Conservation (phyloP, 1,140 invertebrate species). For the Nymphalis io region DNA sequence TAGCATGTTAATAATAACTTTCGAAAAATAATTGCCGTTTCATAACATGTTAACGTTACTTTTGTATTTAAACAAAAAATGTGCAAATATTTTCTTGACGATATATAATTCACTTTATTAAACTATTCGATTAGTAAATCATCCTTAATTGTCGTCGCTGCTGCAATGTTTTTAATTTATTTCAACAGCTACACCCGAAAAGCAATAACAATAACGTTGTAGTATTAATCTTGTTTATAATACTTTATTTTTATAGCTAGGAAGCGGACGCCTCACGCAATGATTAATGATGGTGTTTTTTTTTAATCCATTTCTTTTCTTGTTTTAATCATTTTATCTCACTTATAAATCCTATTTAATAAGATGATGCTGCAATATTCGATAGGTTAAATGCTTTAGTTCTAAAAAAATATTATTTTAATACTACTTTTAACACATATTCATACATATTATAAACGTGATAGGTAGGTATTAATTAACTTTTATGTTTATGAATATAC, state of each 20-base stretch:
- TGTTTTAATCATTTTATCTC: slow-evolving; percentile 38
- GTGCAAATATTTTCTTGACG: neutral
- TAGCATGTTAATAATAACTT: too few species aligned
- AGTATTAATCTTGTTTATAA: slow-evolving; percentile 44
- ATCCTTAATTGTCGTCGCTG: neutral
- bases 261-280: slow-evolving; percentile 49
- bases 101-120: neutral
- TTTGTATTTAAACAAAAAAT: neutral
- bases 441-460: too few species aligned
- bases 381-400: slow-evolving; percentile 15
- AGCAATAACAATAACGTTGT: slow-evolving; percentile 29
- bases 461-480: too few species aligned
- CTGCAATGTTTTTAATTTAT: neutral
- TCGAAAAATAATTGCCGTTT: too few species aligned
- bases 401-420: too few species aligned
- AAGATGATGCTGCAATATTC: slow-evolving; percentile 55
- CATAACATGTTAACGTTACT: too few species aligned
- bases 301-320: slow-evolving; percentile 53
- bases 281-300: slow-evolving; percentile 58
- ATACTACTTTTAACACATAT: too few species aligned
- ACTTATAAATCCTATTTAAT: slow-evolving; percentile 41
- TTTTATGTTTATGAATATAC: too few species aligned
- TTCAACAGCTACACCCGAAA: neutral
- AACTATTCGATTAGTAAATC: neutral
- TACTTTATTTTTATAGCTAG: slow-evolving; percentile 55